Evolutionary conservation across 2,113 vertebrate genomes (phyloP).

Genomic region (Percopsis transmontana): DNA sequence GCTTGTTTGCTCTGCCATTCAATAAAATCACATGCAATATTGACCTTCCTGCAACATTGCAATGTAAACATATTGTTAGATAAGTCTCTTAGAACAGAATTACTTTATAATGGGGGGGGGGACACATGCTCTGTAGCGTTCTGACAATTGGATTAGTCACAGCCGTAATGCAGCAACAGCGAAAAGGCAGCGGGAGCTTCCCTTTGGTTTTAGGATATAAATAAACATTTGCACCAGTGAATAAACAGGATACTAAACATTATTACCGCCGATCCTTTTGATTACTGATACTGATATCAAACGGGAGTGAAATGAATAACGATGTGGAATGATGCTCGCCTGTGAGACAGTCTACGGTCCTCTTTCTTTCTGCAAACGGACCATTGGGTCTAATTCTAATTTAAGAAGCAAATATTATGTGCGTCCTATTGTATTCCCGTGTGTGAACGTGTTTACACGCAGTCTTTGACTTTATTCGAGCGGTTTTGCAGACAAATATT

Average conservation of each 20-base stretch:
- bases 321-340: constrained; percentile 22
- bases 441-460: neutral
- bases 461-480: constrained; percentile 31
- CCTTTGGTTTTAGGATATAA: constrained; percentile 24
- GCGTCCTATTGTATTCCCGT: constrained; percentile 14
- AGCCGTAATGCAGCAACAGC: constrained; percentile 61
- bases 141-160: constrained; percentile 67
- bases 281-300: neutral
- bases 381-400: constrained; percentile 8
- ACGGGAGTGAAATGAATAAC: neutral
- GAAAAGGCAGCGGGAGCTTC: constrained; percentile 29
- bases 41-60: constrained; percentile 27
- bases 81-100: neutral
- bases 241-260: neutral
- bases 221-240: constrained; percentile 5
- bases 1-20: constrained; percentile 24
- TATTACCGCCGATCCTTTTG: constrained; percentile 14
- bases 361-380: constrained; percentile 16
- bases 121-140: constrained; percentile 31
- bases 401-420: constrained; percentile 25
- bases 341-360: constrained; percentile 48
- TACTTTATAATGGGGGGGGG: constrained; percentile 21
- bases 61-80: constrained; percentile 13
- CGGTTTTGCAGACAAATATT: constrained; percentile 20
- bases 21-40: constrained; percentile 9